phyloP scores from a whole-genome alignment of 2,888 invertebrate species.

The Bombylius discolor region DNA sequence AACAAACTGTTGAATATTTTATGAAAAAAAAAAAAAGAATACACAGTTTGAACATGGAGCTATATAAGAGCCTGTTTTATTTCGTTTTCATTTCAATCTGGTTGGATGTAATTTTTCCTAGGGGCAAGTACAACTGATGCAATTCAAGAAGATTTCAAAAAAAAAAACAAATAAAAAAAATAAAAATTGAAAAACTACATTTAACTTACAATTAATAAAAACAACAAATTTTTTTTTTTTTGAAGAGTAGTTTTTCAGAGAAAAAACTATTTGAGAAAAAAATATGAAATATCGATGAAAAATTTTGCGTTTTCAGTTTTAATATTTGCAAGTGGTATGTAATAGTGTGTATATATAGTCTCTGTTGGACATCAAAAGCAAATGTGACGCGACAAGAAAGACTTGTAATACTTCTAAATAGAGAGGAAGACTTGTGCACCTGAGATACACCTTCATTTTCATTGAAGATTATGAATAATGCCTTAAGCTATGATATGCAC shows the following conservation, averaged over 20 bases:
- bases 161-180: not conserved
- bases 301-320: not conserved
- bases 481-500: constrained; percentile 1
- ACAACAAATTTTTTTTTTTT: not conserved
- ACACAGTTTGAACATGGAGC: too few relatives aligned
- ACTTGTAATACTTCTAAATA: too few relatives aligned
- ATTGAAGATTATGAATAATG: constrained; percentile 4
- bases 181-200: not conserved
- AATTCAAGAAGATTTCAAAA: not conserved
- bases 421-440: not conserved
- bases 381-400: not conserved
- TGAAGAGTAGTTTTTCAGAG: not conserved
- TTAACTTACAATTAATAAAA: not conserved
- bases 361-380: not conserved
- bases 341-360: not conserved
- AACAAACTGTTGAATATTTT: too few relatives aligned
- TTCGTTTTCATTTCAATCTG: constrained; percentile 5
- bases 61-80: not conserved
- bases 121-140: not conserved
- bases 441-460: constrained; percentile 4
- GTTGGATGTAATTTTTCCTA: not conserved
- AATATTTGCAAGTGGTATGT: too few relatives aligned
- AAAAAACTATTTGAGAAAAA: not conserved
- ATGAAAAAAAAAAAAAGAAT: too few relatives aligned
- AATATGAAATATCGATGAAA: not conserved